Percentiles rank a stretch among this genome's conserved stretches.
Conservation (phyloP, 2,888 invertebrate genomes). For the Lithophane semibrunnea region DNA sequence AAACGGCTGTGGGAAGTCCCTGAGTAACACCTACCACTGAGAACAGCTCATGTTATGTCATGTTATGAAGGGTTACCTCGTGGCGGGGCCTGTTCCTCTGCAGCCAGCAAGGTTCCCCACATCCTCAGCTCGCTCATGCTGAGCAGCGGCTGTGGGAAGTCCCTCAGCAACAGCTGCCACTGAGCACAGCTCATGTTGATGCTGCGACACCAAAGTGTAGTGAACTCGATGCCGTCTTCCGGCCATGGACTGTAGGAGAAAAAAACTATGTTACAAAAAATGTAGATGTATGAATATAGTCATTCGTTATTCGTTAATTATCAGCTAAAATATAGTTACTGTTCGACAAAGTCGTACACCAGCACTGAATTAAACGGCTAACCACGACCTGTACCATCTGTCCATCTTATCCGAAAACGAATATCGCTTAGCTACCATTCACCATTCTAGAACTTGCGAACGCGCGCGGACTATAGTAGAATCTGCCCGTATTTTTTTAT, state of each 20-base stretch:
- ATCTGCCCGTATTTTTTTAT: neutral
- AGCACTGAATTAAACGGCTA: neutral
- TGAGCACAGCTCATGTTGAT: slow-evolving; percentile 95
- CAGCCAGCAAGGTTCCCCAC: slow-evolving; percentile 97
- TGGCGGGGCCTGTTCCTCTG: slow-evolving; percentile 94
- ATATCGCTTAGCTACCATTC: neutral
- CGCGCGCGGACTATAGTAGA: too few species aligned
- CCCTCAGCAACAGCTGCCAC: slow-evolving; percentile 97
- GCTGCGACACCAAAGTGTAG: slow-evolving; percentile 97
- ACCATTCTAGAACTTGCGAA: neutral
- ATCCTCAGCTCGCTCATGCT: slow-evolving; percentile 95
- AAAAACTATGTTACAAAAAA: neutral
- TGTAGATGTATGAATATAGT: neutral
- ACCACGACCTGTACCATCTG: neutral
- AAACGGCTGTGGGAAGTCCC: slow-evolving; percentile 98
- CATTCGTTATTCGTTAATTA: too few species aligned
- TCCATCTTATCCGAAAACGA: neutral
- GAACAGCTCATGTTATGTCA: slow-evolving; percentile 93
- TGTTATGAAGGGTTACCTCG: slow-evolving; percentile 31
- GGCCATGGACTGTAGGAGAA: slow-evolving; percentile 94
- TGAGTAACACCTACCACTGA: slow-evolving; percentile 96
- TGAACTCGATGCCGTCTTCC: slow-evolving; percentile 96
- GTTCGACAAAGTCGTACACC: too few species aligned
- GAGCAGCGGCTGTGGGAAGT: slow-evolving; percentile 98
- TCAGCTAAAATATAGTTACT: too few species aligned